These are phyloP conservation scores for Polyommatus iphigenia DNA, from an alignment of 2,888 invertebrate species.

Conservation along the genomic window DNA sequence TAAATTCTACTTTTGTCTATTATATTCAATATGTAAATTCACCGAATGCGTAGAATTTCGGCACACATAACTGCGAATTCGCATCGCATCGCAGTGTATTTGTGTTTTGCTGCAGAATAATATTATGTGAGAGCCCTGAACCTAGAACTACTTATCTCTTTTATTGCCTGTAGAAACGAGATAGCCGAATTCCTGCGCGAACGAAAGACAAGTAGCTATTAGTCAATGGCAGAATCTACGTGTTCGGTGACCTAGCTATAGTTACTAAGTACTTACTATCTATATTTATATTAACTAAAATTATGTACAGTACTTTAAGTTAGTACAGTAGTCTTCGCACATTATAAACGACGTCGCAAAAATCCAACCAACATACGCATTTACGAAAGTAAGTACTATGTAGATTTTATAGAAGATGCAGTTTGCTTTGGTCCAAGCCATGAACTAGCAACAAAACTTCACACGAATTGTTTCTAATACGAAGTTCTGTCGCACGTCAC, in stretches of 20 bases:
- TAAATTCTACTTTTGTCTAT: not conserved
- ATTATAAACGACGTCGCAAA: not conserved
- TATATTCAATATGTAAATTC: not conserved
- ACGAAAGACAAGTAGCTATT: not conserved
- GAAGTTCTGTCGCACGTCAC: not conserved
- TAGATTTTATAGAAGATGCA: no score
- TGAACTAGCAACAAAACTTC: not conserved
- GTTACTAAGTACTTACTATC: not conserved
- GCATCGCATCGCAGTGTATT: no score
- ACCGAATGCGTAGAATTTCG: not conserved
- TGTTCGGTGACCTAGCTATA: not conserved
- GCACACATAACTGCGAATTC: not conserved
- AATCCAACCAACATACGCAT: not conserved
- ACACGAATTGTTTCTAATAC: not conserved
- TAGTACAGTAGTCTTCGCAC: not conserved
- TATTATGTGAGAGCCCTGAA: no score
- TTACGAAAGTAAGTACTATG: not conserved
- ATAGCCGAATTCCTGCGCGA: not conserved
- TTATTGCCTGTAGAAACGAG: not conserved
- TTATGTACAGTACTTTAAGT: not conserved
- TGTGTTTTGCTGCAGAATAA: no score
- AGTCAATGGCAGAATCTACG: not conserved
- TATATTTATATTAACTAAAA: not conserved
- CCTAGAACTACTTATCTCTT: no score
- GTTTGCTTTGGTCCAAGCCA: not conserved